A percentile compares a stretch with the other conserved stretches of the same genome.
These are phyloP conservation scores for Bujurquina vittata DNA, from an alignment of 2,113 vertebrate species.

Conservation along the genomic window DNA sequence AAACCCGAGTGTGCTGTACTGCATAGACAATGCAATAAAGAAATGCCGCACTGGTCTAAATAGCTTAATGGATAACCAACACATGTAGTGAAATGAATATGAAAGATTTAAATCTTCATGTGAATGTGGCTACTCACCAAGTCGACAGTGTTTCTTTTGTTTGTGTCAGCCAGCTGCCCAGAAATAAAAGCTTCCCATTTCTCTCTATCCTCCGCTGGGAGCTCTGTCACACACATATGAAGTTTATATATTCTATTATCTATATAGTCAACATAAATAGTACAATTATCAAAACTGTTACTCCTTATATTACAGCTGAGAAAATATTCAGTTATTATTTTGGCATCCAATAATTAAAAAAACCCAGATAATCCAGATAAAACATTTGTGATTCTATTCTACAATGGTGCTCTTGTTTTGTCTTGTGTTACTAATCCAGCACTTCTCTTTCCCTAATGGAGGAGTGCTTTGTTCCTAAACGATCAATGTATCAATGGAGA, in stretches of 20 bases:
- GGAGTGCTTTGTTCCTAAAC: background rate
- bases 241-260: background rate
- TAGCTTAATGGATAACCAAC: no score
- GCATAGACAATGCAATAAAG: no score
- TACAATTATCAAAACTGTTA: background rate
- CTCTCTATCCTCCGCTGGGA: conserved; percentile 89
- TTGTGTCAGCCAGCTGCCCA: conserved; percentile 93
- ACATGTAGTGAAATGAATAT: no score
- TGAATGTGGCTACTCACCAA: conserved; percentile 84
- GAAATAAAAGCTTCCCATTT: conserved; percentile 94
- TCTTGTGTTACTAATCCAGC: background rate
- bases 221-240: conserved; percentile 80
- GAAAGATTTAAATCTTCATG: background rate
- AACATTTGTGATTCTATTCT: background rate
- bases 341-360: background rate
- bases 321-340: background rate
- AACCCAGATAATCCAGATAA: background rate
- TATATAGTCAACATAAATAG: background rate
- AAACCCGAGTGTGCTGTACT: no score
- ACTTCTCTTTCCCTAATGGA: background rate
- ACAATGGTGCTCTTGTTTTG: background rate
- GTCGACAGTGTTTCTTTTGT: conserved; percentile 99
- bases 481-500: background rate
- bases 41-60: no score
- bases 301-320: background rate